Percentiles rank a stretch among this genome's conserved stretches.
These are phyloP conservation scores for Lepetodrilus schrolli DNA, from an alignment of 2,888 invertebrate species.

Conservation along the genomic window DNA sequence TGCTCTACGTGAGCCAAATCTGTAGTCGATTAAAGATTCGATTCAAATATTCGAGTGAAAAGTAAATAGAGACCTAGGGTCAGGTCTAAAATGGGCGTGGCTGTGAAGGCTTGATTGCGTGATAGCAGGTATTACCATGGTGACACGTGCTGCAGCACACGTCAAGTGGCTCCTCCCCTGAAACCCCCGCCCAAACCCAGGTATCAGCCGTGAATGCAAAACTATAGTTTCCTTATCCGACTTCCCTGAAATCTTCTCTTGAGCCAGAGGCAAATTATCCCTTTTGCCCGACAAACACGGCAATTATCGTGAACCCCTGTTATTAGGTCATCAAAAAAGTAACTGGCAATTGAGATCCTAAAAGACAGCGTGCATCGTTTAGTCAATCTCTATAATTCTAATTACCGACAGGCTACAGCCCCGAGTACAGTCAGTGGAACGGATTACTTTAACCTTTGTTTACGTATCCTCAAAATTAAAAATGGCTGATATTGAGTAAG, in stretches of 20 bases:
- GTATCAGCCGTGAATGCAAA: not conserved
- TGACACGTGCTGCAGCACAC: conserved; percentile 9
- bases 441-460: conserved; percentile 1
- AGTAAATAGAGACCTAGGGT: not conserved
- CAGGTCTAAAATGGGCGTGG: not conserved
- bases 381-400: conserved; percentile 23
- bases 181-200: not conserved
- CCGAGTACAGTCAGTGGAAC: not conserved
- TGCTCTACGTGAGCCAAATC: too few species aligned
- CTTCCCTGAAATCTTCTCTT: not conserved
- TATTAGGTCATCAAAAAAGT: conserved; percentile 21
- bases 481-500: conserved; percentile 7
- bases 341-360: not conserved
- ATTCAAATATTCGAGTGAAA: not conserved
- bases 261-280: conserved; percentile 2
- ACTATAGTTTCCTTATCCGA: not conserved
- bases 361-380: conserved; percentile 10
- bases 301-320: not conserved
- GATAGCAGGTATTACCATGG: not conserved
- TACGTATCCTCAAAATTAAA: not conserved
- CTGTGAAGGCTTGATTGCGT: not conserved
- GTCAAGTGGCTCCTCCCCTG: not conserved
- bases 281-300: conserved; percentile 9
- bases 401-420: not conserved
- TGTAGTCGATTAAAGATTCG: not conserved